Conservation (phyloP, 2,113 vertebrate species). For the Cairina moschata region DNA sequence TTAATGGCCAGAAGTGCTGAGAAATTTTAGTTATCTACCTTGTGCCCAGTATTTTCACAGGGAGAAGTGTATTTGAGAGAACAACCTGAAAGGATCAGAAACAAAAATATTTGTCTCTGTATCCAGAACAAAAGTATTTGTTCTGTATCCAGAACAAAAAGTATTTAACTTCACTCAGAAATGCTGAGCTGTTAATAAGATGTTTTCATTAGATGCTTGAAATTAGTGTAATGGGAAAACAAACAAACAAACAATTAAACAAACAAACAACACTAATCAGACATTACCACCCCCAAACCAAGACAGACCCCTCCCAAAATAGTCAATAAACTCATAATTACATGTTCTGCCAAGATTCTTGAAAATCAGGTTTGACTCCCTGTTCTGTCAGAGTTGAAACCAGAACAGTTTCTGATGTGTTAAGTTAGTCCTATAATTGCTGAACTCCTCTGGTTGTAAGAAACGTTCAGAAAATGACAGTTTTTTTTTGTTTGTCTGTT, state of each 20-base stretch:
- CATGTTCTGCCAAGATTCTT: not conserved
- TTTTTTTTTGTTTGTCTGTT: too few species aligned
- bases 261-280: not conserved
- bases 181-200: not conserved
- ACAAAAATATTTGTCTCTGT: too few species aligned
- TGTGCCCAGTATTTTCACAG: not conserved
- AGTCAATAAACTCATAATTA: not conserved
- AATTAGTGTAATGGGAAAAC: not conserved
- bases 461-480: not conserved
- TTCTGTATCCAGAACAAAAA: not conserved
- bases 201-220: not conserved
- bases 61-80: not conserved
- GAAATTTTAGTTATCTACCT: not conserved
- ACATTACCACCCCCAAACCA: not conserved
- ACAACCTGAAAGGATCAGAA: accelerated
- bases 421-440: not conserved
- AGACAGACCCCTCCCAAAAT: not conserved
- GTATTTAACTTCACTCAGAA: not conserved
- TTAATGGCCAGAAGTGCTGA: not conserved
- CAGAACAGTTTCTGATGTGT: not conserved
- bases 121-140: not conserved
- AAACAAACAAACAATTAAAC: too few species aligned
- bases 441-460: not conserved
- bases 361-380: not conserved
- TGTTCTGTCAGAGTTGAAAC: not conserved